Evolutionary conservation across 2,888 invertebrate genomes (phyloP).

Genomic region (Nephrotoma flavescens): DNA sequence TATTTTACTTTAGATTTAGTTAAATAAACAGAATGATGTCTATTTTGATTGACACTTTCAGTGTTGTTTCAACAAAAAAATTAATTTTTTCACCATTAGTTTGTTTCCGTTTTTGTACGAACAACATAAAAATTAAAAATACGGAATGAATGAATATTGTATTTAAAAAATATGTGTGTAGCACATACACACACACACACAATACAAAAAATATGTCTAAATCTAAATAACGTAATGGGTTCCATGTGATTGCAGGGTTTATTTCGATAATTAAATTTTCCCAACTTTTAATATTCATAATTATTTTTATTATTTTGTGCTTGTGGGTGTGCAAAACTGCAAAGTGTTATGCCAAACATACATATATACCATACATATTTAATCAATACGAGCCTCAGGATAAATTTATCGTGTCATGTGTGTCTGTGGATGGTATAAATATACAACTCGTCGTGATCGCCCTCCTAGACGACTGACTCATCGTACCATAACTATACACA

Average conservation of each 20-base stretch:
- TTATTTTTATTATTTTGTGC: not conserved
- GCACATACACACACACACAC: not conserved
- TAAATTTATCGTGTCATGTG: not conserved
- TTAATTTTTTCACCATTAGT: not conserved
- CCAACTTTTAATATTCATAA: not conserved
- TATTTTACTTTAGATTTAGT: not conserved
- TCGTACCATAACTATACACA: not conserved
- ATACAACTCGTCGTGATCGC: not conserved
- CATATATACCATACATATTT: not conserved
- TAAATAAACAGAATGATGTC: conserved; percentile 1
- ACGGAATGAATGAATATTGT: not conserved
- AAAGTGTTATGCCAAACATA: not conserved
- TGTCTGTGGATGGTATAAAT: not conserved
- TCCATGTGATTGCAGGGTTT: not conserved
- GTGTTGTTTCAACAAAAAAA: not conserved
- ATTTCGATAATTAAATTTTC: not conserved
- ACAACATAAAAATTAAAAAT: not conserved
- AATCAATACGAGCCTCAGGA: not conserved
- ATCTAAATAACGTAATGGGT: not conserved
- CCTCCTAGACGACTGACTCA: not conserved
- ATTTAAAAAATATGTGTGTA: not conserved
- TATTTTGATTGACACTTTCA: conserved; percentile 3
- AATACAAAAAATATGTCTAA: not conserved
- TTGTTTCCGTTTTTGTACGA: not conserved
- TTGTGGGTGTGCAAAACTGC: not conserved